Percentiles rank a stretch among this genome's conserved stretches.
Evolutionary conservation across 2,888 invertebrate genomes (phyloP).

Genomic region (Rotaria sp.): DNA sequence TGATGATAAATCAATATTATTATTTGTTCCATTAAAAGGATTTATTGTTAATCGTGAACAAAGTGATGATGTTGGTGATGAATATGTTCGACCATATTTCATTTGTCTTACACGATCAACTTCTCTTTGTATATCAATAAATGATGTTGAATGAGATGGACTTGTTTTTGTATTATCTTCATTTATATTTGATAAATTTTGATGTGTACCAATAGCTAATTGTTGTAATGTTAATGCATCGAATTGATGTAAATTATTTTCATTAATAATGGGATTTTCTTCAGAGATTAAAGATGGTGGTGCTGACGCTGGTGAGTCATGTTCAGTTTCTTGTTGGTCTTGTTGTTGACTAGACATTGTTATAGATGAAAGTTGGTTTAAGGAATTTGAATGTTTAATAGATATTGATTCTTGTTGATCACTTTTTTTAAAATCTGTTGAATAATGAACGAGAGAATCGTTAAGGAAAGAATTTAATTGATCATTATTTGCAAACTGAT

Average conservation of each 20-base stretch:
- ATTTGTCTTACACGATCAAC: neutral
- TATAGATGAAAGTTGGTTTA: neutral
- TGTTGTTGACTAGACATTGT: neutral
- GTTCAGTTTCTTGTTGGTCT: neutral
- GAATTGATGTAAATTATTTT: too few relatives aligned
- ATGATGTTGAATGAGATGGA: neutral
- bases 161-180: neutral
- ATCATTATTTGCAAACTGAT: neutral
- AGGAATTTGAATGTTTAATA: neutral
- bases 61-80: neutral
- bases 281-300: too few relatives aligned
- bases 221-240: too few relatives aligned
- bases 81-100: neutral
- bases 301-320: neutral
- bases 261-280: too few relatives aligned
- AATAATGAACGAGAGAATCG: slow-evolving; percentile 6
- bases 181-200: neutral
- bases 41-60: neutral
- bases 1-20: neutral
- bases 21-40: neutral
- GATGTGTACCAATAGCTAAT: too few relatives aligned
- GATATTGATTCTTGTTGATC: neutral
- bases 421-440: neutral
- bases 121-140: neutral
- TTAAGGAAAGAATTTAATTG: neutral